A percentile compares a stretch with the other conserved stretches of the same genome.
Conservation (phyloP, 2,888 invertebrate genomes). For the Andrena chrysosceles region DNA sequence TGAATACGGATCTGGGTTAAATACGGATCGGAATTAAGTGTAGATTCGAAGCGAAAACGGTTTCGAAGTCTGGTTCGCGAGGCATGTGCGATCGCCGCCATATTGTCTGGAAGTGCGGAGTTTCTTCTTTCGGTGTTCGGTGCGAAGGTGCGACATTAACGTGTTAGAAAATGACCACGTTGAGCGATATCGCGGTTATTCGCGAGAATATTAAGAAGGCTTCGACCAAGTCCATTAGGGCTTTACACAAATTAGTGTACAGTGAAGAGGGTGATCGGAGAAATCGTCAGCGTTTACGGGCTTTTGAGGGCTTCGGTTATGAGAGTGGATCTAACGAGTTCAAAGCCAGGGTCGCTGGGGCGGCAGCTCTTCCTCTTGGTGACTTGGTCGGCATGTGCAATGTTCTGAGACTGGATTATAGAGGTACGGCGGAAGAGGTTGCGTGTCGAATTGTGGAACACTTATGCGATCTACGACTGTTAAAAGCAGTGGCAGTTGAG, state of each 20-base stretch:
- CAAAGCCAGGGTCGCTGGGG: not conserved
- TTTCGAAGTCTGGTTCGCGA: too few relatives aligned
- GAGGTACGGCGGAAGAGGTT: not conserved
- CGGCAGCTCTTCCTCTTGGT: not conserved
- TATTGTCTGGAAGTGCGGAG: too few relatives aligned
- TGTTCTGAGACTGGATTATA: conserved; percentile 7
- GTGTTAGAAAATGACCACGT: too few relatives aligned
- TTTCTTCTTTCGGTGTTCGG: too few relatives aligned
- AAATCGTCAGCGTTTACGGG: conserved; percentile 4
- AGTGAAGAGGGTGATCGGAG: not conserved
- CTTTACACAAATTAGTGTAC: not conserved
- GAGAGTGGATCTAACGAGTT: not conserved
- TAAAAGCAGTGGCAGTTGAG: not conserved
- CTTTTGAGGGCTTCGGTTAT: conserved; percentile 6
- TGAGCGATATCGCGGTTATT: too few relatives aligned
- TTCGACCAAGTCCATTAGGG: not conserved
- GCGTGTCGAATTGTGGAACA: not conserved
- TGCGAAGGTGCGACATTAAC: too few relatives aligned
- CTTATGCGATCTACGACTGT: not conserved
- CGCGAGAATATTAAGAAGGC: not conserved
- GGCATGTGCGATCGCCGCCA: too few relatives aligned
- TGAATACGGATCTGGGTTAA: too few relatives aligned
- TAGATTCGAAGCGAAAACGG: too few relatives aligned
- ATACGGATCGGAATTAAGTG: too few relatives aligned
- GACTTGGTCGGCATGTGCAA: conserved; percentile 5